These are phyloP conservation scores for Cecidostiba fungosa DNA, from an alignment of 2,888 invertebrate species.

Conservation along the genomic window DNA sequence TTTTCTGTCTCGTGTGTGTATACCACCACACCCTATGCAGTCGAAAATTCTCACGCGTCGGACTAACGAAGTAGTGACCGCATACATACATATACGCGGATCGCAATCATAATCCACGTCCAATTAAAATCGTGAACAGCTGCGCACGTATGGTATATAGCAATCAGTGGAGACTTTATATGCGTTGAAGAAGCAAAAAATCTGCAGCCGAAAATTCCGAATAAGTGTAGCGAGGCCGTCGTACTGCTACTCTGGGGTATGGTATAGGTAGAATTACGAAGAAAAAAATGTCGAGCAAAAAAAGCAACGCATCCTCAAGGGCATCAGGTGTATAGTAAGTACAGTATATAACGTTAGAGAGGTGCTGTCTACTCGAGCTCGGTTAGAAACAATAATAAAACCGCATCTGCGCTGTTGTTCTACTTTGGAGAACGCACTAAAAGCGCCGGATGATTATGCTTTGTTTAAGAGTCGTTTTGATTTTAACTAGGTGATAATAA, in stretches of 20 bases:
- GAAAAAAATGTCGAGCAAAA: neutral
- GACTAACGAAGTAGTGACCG: slow-evolving; percentile 24
- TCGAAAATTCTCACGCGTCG: slow-evolving; percentile 21
- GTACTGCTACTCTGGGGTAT: neutral
- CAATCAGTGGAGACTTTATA: neutral
- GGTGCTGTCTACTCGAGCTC: neutral
- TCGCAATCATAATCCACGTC: slow-evolving; percentile 7
- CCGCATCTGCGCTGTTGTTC: neutral
- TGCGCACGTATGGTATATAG: neutral
- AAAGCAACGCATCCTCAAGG: slow-evolving; percentile 50
- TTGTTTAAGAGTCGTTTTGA: slow-evolving; percentile 2
- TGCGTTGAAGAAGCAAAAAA: neutral
- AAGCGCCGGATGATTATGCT: neutral
- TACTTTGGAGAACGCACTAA: neutral
- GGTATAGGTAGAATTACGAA: neutral
- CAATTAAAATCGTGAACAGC: slow-evolving; percentile 25
- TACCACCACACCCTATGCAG: slow-evolving; percentile 16
- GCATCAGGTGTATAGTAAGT: neutral
- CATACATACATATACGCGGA: neutral
- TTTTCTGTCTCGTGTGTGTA: neutral
- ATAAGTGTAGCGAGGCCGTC: slow-evolving; percentile 11
- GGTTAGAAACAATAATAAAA: neutral
- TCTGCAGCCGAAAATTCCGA: neutral
- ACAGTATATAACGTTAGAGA: neutral
- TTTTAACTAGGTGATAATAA: slow-evolving; percentile 4